Conservation (phyloP, 2,888 invertebrate genomes). For the Diarsia mendica region DNA sequence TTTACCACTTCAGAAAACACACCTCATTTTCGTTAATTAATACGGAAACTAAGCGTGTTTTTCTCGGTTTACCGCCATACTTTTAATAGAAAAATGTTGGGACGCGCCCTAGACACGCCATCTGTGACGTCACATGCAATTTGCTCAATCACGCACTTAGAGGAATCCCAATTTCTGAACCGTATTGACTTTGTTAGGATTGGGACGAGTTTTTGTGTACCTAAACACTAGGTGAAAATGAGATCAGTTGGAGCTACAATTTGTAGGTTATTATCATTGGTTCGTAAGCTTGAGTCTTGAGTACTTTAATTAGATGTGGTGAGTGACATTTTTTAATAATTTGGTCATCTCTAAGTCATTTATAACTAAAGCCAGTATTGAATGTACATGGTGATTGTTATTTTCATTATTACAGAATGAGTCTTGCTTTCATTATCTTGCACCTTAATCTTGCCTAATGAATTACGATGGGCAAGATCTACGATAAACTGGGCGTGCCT, state of each 20-base stretch:
- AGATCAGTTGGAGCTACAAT: neutral
- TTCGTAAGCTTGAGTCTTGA: neutral
- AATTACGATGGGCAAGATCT: neutral
- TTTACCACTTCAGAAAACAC: constrained; percentile 37
- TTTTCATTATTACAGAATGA: neutral
- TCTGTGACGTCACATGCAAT: constrained; percentile 32
- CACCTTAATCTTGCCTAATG: neutral
- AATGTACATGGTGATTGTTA: neutral
- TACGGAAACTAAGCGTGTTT: constrained; percentile 33
- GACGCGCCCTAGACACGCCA: constrained; percentile 13
- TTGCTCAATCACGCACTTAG: constrained; percentile 32
- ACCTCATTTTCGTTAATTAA: constrained; percentile 50
- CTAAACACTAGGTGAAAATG: neutral
- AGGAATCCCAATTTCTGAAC: constrained; percentile 29
- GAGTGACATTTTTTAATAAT: neutral
- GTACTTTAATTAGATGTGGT: no score
- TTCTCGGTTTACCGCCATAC: constrained; percentile 19
- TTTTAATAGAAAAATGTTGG: constrained; percentile 47
- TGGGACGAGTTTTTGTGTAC: neutral
- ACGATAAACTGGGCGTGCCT: neutral
- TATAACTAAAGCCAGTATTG: neutral
- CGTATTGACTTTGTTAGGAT: constrained; percentile 29
- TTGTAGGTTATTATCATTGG: neutral
- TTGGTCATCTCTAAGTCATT: neutral
- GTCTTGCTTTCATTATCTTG: neutral